Base-by-base conservation (phyloP, 2,113 vertebrate species). In the Acanthochromis polyacanthus region DNA sequence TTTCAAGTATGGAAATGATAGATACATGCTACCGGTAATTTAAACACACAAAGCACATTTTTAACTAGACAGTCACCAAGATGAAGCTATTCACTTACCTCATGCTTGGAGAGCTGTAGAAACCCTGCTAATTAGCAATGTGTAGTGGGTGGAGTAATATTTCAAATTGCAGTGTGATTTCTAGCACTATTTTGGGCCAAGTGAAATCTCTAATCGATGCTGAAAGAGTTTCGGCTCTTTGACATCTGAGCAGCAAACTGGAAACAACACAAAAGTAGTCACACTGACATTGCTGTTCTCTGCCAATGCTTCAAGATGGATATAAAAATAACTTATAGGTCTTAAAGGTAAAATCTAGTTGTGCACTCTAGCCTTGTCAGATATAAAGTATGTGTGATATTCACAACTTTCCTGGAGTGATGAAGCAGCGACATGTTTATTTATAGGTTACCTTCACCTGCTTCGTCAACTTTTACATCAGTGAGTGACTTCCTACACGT, bases 291-390 rank as follows among this genome's bases (percentile, higher is more conserved):
- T 36, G 17, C 25, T 61, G 45, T 50, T 77, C 36, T 20, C 43
- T 8, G 36, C 20, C 14, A 52, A 20, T 56, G 4, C 50, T 57
- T 56, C 9, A 10, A 68, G 58, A 30, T 20, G 30, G 50, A 52
- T 69, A 48, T 46, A 78, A 71, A 87, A 87, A 83, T 73, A 83
- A 62, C 64, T 57, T 56, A 64, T 6, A 19, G 53, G 56, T 55
- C 36, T 59, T 73, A 10, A 51, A 75, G 36, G 63, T 51, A 71
- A 78, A 61, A 62, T 69, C 53, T 3, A 46, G 63, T 9, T 11
- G 40, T 15, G 48, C 4, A 51, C 60, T 59, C 38, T 7, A 43
- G 22, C 22, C 32, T 16, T 69, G 66, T 78, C 74, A 71, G 16
- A 36, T 22, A 14, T 30, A 45, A 72, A 7, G 25, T 9, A 62